A percentile compares a stretch with the other conserved stretches of the same genome.
Conservation (phyloP, 2,888 invertebrate species). For the Sarcophaga caerulescens region DNA sequence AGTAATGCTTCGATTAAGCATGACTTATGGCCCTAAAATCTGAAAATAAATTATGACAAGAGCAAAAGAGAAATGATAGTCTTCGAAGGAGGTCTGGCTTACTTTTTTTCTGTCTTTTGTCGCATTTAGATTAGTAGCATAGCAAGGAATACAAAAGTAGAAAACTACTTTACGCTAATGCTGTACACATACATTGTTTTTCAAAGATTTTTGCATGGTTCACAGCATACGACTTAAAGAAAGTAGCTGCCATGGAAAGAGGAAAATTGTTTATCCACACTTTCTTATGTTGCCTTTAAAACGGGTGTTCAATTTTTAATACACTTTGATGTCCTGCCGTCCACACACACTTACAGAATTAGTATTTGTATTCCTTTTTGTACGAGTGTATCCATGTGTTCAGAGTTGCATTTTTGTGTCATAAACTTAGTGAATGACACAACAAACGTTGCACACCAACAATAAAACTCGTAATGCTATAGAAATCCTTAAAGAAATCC, state of each 20-base stretch:
- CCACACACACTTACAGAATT: constrained; percentile 6
- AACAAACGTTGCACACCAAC: constrained; percentile 43
- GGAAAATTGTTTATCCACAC: constrained; percentile 48
- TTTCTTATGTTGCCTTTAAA: constrained; percentile 50
- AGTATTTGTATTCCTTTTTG: background rate
- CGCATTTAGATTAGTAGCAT: constrained; percentile 20
- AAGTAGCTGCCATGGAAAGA: background rate
- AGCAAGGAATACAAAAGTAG: constrained; percentile 7
- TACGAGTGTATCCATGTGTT: background rate
- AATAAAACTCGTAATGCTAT: background rate
- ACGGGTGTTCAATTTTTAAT: constrained; percentile 59
- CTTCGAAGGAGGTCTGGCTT: constrained; percentile 54
- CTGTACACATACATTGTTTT: constrained; percentile 33
- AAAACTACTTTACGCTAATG: constrained; percentile 53
- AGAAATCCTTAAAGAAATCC: constrained; percentile 53
- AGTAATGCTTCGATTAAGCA: constrained; percentile 69
- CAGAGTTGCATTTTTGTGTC: constrained; percentile 42
- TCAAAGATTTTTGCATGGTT: constrained; percentile 52
- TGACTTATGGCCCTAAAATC: constrained; percentile 66
- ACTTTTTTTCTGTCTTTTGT: constrained; percentile 20
- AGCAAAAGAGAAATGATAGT: constrained; percentile 16
- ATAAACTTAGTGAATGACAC: constrained; percentile 59
- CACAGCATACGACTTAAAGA: constrained; percentile 33
- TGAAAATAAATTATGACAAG: constrained; percentile 57
- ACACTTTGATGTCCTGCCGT: constrained; percentile 63